Evolutionary conservation across 2,888 invertebrate species (phyloP).

Genomic region (Tenodera sinensis): DNA sequence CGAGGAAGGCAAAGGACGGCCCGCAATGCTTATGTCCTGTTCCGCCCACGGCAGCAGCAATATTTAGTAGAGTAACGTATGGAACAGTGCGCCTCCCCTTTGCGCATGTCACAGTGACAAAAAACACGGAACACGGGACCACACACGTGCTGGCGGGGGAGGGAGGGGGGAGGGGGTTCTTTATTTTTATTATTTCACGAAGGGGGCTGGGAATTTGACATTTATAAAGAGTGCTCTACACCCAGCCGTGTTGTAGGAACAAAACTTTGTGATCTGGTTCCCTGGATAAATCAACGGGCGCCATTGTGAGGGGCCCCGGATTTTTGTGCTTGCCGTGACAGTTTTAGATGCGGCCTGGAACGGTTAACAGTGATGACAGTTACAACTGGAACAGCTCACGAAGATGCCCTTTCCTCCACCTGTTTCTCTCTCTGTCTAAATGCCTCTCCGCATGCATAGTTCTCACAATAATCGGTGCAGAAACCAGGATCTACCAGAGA

Average conservation of each 20-base stretch:
- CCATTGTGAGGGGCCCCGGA: not conserved
- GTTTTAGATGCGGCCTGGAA: not conserved
- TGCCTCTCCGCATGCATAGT: not conserved
- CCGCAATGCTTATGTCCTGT: not conserved
- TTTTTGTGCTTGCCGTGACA: not conserved
- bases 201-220: conserved; percentile 11
- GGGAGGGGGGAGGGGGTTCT: not conserved
- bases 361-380: not conserved
- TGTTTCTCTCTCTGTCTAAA: not conserved
- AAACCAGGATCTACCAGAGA: not conserved
- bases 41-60: not conserved
- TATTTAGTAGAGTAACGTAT: not conserved
- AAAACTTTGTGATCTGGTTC: conserved; percentile 1
- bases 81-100: not conserved
- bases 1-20: not conserved
- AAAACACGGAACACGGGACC: not conserved
- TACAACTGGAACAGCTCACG: not conserved
- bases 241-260: not conserved
- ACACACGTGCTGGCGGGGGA: not conserved
- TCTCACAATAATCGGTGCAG: not conserved
- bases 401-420: not conserved
- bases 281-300: not conserved
- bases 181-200: conserved; percentile 4
- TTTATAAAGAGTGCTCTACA: not conserved
- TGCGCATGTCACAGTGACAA: not conserved